Evolutionary conservation across 2,113 vertebrate genomes (phyloP).

Genomic region (Dolichotis patagonum): DNA sequence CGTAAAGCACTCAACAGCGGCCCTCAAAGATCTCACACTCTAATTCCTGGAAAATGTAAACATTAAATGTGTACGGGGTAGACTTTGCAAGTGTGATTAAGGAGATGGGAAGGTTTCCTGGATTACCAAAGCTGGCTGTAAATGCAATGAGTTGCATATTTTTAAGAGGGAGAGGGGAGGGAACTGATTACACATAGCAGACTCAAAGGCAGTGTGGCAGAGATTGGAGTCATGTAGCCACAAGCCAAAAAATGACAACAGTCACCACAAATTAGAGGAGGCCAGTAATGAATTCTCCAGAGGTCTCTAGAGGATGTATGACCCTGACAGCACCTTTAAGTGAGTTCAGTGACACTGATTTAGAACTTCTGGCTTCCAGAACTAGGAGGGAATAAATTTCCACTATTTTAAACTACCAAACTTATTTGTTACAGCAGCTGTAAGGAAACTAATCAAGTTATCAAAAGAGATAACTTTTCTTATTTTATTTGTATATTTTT

Average conservation of each 20-base stretch:
- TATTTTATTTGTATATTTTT: no score
- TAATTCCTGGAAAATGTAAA: not conserved
- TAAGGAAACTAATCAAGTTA: not conserved
- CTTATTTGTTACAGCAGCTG: no score
- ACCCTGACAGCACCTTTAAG: not conserved
- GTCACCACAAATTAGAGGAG: not conserved
- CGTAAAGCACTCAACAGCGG: not conserved
- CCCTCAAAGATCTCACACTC: no score
- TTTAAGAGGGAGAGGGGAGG: not conserved
- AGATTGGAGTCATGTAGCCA: not conserved
- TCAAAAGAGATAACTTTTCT: not conserved
- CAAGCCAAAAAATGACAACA: not conserved
- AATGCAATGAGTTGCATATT: not conserved
- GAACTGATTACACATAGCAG: not conserved
- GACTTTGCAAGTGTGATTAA: not conserved
- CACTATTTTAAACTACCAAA: not conserved
- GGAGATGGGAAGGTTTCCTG: not conserved
- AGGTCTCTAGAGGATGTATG: not conserved
- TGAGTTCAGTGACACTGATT: not conserved
- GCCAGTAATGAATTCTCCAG: not conserved
- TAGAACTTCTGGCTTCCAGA: not conserved
- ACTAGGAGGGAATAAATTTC: not conserved
- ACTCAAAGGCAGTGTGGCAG: not conserved
- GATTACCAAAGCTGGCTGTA: not conserved
- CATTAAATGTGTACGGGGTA: not conserved